Percentiles rank a stretch among this genome's conserved stretches.
These are phyloP conservation scores for Adoxophyes honmai DNA, from an alignment of 1,140 invertebrate genomes.

Conservation along the genomic window DNA sequence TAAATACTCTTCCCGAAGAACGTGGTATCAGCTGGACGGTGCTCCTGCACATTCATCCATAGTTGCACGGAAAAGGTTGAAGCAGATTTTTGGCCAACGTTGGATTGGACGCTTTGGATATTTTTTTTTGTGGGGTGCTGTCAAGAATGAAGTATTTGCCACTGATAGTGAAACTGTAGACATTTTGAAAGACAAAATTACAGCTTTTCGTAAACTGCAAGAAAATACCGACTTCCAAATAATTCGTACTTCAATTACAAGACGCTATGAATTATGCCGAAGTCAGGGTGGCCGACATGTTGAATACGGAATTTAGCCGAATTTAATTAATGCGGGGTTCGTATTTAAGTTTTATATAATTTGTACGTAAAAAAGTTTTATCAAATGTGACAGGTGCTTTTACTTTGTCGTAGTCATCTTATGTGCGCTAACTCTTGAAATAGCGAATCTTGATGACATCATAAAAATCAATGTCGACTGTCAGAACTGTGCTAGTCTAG, in stretches of 20 bases:
- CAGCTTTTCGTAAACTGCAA: background rate
- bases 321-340: too few species aligned
- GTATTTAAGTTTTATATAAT: too few species aligned
- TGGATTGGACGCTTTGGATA: constrained; percentile 21
- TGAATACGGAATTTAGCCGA: too few species aligned
- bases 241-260: background rate
- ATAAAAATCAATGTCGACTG: too few species aligned
- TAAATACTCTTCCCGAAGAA: background rate
- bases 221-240: background rate
- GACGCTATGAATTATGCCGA: background rate
- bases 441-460: too few species aligned
- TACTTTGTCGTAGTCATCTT: too few species aligned
- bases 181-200: background rate
- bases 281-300: background rate
- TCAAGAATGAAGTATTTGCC: too few species aligned
- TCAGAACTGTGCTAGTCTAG: too few species aligned
- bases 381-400: too few species aligned
- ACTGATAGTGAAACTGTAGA: too few species aligned
- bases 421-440: too few species aligned
- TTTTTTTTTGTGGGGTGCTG: constrained; percentile 19
- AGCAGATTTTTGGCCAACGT: constrained; percentile 6
- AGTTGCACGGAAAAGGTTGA: background rate
- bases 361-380: too few species aligned
- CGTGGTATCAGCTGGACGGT: constrained; percentile 6
- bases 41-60: background rate